Percentiles rank a stretch among this genome's conserved stretches.
phyloP scores from a whole-genome alignment of 2,113 vertebrate genomes.

The Cyanocitta stelleri region DNA sequence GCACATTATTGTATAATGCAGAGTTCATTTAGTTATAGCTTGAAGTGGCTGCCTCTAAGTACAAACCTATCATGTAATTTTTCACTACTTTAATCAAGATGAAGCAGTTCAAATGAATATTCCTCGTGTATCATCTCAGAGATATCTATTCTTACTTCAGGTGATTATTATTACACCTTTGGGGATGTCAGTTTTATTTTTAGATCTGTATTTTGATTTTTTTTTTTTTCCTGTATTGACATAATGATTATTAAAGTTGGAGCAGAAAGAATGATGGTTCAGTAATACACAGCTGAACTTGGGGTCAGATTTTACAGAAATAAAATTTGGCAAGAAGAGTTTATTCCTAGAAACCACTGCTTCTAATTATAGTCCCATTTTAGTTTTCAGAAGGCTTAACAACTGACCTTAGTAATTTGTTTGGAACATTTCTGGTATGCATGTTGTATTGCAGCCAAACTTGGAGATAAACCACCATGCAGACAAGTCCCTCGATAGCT shows the following conservation, averaged over 20 bases:
- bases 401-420: slow-evolving; percentile 83
- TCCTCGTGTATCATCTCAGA: slow-evolving; percentile 6
- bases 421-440: slow-evolving; percentile 82
- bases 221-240: slow-evolving; percentile 37
- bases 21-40: slow-evolving; percentile 18
- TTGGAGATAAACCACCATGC: slow-evolving; percentile 99
- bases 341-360: slow-evolving; percentile 80
- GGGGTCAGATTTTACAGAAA: slow-evolving; percentile 71
- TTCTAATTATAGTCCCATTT: slow-evolving; percentile 80
- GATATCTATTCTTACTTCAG: slow-evolving; percentile 14
- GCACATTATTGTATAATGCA: neutral
- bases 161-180: neutral
- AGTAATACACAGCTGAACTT: slow-evolving; percentile 68
- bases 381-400: slow-evolving; percentile 80
- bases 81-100: slow-evolving; percentile 49
- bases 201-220: slow-evolving; percentile 44
- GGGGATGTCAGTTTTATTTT: slow-evolving; percentile 29
- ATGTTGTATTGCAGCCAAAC: slow-evolving; percentile 91
- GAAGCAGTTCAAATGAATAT: slow-evolving; percentile 33
- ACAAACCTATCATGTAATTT: slow-evolving; percentile 4
- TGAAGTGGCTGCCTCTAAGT: slow-evolving; percentile 46
- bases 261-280: slow-evolving; percentile 63
- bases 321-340: slow-evolving; percentile 73
- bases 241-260: slow-evolving; percentile 61
- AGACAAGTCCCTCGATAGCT: slow-evolving; percentile 99